Percentiles rank a stretch among this genome's conserved stretches.
phyloP scores from a whole-genome alignment of 2,113 vertebrate genomes.

The Limanda limanda region DNA sequence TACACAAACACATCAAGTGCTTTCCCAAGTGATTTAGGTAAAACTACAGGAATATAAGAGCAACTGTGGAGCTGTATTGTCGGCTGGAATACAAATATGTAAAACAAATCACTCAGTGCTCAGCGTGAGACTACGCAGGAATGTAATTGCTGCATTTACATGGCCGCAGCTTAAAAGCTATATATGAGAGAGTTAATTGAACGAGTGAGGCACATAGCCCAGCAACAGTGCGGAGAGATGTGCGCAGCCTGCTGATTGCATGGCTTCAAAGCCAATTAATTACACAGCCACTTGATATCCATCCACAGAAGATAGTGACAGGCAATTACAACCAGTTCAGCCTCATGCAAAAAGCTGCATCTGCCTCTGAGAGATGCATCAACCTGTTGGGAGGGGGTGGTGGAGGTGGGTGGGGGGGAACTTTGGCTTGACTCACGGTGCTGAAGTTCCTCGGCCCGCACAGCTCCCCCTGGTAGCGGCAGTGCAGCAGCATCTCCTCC shows the following conservation, averaged over 20 bases:
- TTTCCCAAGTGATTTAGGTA: background rate
- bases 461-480: constrained; percentile 83
- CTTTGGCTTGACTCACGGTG: constrained; percentile 81
- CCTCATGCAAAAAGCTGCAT: constrained; percentile 2
- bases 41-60: background rate
- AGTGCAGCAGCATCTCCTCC: constrained; percentile 87
- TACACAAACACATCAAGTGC: background rate
- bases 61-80: background rate
- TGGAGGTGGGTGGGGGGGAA: too few species aligned
- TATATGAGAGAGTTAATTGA: background rate
- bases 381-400: constrained; percentile 46
- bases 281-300: constrained; percentile 2
- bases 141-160: constrained; percentile 15
- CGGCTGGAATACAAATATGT: constrained; percentile 1
- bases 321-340: constrained; percentile 11
- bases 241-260: constrained; percentile 9
- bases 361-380: constrained; percentile 15
- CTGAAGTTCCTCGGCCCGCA: constrained; percentile 88
- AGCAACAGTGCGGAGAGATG: constrained; percentile 35
- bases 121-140: background rate
- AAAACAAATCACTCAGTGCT: background rate
- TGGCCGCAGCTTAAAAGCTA: background rate
- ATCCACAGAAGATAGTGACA: background rate
- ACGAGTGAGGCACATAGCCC: constrained; percentile 9
- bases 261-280: constrained; percentile 37